Conservation (phyloP, 2,113 vertebrate genomes). For the Eretmochelys imbricata region DNA sequence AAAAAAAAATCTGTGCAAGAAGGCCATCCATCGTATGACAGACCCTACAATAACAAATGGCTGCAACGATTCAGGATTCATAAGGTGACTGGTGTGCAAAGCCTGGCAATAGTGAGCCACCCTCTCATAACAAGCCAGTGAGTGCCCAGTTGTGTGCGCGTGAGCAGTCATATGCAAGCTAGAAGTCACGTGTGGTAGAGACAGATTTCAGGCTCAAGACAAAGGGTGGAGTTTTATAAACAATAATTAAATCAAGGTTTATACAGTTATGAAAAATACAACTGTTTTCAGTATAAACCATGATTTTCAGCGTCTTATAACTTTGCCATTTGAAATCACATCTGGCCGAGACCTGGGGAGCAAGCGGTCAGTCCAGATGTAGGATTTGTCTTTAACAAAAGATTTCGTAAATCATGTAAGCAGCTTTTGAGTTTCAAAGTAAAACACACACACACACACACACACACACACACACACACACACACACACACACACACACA, state of each 20-base stretch:
- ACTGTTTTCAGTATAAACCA: neutral
- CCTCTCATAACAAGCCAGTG: neutral
- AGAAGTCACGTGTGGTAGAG: neutral
- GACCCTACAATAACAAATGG: neutral
- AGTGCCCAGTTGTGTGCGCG: no score
- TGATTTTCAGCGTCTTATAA: neutral
- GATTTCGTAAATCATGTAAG: conserved; percentile 60
- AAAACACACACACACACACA: conserved; percentile 48
- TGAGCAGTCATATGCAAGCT: neutral
- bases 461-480: no score
- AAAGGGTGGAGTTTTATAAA: neutral
- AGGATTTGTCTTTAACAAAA: conserved; percentile 59
- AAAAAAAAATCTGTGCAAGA: neutral
- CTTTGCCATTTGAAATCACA: conserved; percentile 2
- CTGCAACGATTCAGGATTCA: neutral
- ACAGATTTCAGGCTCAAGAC: neutral
- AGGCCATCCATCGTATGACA: fast-evolving
- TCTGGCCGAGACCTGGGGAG: conserved; percentile 68
- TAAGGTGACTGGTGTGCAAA: neutral
- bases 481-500: conserved; percentile 34
- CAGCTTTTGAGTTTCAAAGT: conserved; percentile 62
- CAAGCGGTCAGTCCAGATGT: conserved; percentile 66
- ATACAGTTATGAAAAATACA: fast-evolving
- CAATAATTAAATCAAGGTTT: neutral
- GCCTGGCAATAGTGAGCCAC: neutral